phyloP scores from a whole-genome alignment of 1,140 invertebrate genomes.

The Leptonema lineaticorne region DNA sequence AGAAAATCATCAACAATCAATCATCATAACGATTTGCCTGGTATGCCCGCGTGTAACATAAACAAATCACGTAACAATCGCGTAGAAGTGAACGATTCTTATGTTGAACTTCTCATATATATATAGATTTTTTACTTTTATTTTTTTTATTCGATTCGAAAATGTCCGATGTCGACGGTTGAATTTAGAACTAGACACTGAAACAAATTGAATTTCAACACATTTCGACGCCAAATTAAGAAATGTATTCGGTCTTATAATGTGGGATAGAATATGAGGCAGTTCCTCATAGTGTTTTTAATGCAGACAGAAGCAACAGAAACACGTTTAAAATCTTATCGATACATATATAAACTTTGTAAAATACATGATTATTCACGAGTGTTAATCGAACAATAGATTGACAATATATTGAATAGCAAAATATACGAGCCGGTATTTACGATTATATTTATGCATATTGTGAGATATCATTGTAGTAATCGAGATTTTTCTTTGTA shows the following conservation, averaged over 20 bases:
- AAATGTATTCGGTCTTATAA: too few species aligned
- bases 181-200: slow-evolving; percentile 1
- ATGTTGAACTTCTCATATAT: neutral
- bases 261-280: too few species aligned
- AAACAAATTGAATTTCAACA: slow-evolving; percentile 12
- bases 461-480: too few species aligned
- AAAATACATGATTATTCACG: too few species aligned
- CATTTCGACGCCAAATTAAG: neutral
- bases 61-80: slow-evolving; percentile 28
- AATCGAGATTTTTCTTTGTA: neutral
- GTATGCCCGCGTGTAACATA: slow-evolving; percentile 21
- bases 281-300: too few species aligned
- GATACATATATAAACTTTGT: too few species aligned
- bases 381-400: neutral
- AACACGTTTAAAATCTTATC: too few species aligned
- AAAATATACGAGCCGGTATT: neutral
- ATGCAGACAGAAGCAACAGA: too few species aligned
- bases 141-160: neutral
- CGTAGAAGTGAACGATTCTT: slow-evolving; percentile 11
- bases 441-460: neutral
- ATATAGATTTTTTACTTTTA: neutral
- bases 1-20: slow-evolving; percentile 33
- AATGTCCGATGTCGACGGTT: neutral
- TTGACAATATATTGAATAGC: neutral
- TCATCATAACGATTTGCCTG: slow-evolving; percentile 29